Conservation (phyloP, 2,113 vertebrate genomes). For the Dicaeum eximium region DNA sequence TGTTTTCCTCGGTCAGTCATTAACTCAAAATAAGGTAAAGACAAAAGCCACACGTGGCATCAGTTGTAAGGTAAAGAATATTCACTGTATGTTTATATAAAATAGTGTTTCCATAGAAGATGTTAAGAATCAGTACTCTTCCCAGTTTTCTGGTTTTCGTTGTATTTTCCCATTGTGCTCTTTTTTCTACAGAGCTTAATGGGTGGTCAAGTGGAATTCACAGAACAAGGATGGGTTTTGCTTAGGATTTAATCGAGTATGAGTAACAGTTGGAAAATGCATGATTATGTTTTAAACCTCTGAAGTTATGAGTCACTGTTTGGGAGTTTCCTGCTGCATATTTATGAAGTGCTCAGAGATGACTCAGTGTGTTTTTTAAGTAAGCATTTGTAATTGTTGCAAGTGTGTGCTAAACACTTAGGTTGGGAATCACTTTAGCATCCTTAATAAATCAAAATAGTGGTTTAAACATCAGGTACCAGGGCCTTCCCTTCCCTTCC, state of each 20-base stretch:
- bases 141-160: neutral
- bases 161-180: neutral
- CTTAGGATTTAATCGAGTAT: neutral
- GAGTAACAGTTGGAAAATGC: conserved; percentile 37
- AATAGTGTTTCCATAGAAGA: neutral
- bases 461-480: neutral
- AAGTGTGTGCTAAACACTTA: neutral
- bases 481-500: no score
- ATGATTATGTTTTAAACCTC: conserved; percentile 8
- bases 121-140: neutral
- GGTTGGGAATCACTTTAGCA: neutral
- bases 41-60: neutral
- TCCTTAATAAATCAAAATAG: neutral
- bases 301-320: conserved; percentile 54
- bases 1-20: neutral
- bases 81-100: neutral
- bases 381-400: conserved; percentile 18
- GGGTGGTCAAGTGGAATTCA: neutral
- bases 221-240: neutral
- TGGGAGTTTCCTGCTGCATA: conserved; percentile 60
- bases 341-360: conserved; percentile 38
- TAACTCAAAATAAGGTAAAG: neutral
- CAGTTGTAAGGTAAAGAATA: neutral
- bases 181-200: neutral
- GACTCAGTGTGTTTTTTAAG: conserved; percentile 50